These are phyloP conservation scores for Catharus fuscescens DNA, from an alignment of 2,113 vertebrate genomes.

Conservation along the genomic window DNA sequence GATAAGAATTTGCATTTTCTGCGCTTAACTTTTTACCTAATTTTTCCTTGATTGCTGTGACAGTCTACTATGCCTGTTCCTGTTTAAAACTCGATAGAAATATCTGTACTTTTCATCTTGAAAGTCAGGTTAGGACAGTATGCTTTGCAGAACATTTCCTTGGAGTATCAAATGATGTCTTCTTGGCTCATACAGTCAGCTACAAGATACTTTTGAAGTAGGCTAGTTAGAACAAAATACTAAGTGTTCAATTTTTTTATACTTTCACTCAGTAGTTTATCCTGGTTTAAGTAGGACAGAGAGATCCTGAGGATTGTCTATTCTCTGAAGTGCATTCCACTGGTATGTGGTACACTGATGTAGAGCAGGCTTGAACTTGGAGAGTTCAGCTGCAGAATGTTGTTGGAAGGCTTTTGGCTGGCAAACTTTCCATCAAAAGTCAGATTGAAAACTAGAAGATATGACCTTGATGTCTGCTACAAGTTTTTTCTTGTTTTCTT, in stretches of 20 bases:
- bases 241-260: background rate
- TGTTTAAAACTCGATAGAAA: background rate
- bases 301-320: background rate
- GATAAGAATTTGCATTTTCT: background rate
- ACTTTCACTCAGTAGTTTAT: background rate
- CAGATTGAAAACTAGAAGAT: background rate
- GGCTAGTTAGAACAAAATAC: slow-evolving; percentile 36
- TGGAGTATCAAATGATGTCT: background rate
- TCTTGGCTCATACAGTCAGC: background rate
- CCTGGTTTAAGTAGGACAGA: slow-evolving; percentile 19
- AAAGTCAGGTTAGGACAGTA: background rate
- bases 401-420: background rate
- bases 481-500: slow-evolving; percentile 29
- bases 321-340: slow-evolving; percentile 15
- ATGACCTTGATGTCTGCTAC: background rate
- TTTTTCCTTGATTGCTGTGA: background rate
- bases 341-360: background rate
- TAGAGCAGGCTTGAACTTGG: slow-evolving; percentile 42
- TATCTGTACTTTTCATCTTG: background rate
- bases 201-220: background rate
- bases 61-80: background rate
- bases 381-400: slow-evolving; percentile 5
- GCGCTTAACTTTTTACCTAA: background rate
- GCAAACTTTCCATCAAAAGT: background rate
- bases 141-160: background rate